Percentiles rank a stretch among this genome's conserved stretches.
phyloP scores from a whole-genome alignment of 2,888 invertebrate genomes.

The Cataglyphis altisquamis region DNA sequence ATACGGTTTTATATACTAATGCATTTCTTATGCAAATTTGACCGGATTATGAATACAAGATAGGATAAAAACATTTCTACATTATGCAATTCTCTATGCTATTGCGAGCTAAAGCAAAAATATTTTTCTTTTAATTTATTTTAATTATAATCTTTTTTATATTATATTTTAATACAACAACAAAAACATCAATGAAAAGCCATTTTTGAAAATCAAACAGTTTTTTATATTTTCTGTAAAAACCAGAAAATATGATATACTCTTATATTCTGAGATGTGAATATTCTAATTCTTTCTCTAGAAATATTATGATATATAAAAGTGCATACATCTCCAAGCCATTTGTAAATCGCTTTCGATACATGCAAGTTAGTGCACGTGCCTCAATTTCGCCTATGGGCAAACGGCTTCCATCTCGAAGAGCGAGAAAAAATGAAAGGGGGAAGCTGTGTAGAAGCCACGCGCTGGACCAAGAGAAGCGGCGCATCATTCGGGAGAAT shows the following conservation, averaged over 20 bases:
- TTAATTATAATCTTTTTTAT: neutral
- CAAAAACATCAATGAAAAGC: neutral
- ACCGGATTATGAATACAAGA: neutral
- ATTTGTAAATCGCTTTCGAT: conserved; percentile 29
- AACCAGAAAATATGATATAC: neutral
- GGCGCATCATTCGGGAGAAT: conserved; percentile 30
- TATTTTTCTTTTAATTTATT: neutral
- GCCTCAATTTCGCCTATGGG: conserved; percentile 67
- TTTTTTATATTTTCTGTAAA: neutral
- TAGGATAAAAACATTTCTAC: neutral
- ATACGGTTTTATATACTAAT: conserved; percentile 10
- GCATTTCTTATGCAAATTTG: conserved; percentile 12
- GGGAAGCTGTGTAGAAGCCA: neutral
- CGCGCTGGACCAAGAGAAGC: conserved; percentile 35
- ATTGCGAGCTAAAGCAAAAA: neutral
- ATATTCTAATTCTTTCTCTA: conserved; percentile 17
- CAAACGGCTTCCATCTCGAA: conserved; percentile 49
- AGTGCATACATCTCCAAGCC: conserved; percentile 22
- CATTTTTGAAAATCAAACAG: neutral
- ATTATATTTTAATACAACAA: neutral
- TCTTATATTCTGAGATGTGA: neutral
- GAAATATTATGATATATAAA: conserved; percentile 27
- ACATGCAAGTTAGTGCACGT: conserved; percentile 65
- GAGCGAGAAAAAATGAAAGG: conserved; percentile 43
- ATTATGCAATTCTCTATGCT: neutral